A percentile compares a stretch with the other conserved stretches of the same genome.
Conservation (phyloP, 2,113 vertebrate genomes). For the Hypomesus transpacificus region DNA sequence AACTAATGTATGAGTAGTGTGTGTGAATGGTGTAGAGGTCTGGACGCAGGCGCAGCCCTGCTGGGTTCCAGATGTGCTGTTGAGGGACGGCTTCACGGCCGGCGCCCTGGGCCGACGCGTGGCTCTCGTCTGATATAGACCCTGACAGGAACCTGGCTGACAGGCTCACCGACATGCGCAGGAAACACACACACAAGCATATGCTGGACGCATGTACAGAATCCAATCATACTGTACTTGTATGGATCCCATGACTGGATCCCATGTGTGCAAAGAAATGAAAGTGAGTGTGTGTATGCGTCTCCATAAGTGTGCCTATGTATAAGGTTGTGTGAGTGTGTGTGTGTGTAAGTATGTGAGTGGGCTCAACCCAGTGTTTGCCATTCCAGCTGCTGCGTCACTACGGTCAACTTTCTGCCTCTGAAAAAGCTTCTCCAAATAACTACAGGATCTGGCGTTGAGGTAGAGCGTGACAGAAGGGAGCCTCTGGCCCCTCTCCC, state of each 20-base stretch:
- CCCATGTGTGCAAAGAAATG: not conserved
- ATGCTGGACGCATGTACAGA: not conserved
- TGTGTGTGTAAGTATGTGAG: not conserved
- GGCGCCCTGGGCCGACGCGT: conserved; percentile 28
- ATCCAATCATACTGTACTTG: not conserved
- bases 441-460: conserved; percentile 23
- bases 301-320: not conserved
- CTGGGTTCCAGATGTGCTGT: conserved; percentile 68
- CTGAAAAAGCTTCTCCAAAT: conserved; percentile 18
- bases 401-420: not conserved
- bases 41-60: conserved; percentile 14
- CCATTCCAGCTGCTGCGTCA: conserved; percentile 6
- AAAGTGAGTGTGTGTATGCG: conserved; percentile 1
- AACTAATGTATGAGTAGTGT: conserved; percentile 4
- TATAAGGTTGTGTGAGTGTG: conserved; percentile 3
- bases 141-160: conserved; percentile 42
- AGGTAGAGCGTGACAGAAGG: not conserved
- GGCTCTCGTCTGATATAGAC: conserved; percentile 35
- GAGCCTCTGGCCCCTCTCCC: not conserved
- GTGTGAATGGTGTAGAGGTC: conserved; percentile 7
- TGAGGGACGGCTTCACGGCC: conserved; percentile 44
- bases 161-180: conserved; percentile 8
- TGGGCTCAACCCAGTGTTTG: not conserved
- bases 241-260: not conserved
- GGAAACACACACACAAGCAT: not conserved